Evolutionary conservation across 64 coral and sea anemone genomes (phyloP), one percentile per base, ranked within the genome.

Genomic region (Orbicella faveolata): DNA sequence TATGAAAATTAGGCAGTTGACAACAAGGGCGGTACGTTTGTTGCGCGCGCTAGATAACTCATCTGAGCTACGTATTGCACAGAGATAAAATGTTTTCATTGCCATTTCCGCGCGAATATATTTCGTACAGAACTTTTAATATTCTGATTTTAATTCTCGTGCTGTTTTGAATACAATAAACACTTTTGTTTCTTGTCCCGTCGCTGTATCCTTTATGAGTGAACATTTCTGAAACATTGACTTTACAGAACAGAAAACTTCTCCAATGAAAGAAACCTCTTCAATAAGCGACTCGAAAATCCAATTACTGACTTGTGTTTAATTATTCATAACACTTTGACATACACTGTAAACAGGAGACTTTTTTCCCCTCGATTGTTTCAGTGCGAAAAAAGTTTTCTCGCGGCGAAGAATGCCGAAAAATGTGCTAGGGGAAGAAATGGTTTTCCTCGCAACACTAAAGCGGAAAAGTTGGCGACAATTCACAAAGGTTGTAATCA

Each of bases 1-100:
- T 67, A 72, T 84, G 82, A 37, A 84, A 84, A 72, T 84, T 69
- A 84, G 34, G 82, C 34, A 83, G 61, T 84, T 84, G 63, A 84
- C 63, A 52, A 70, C 36, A 15, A 44, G 39, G 82, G 63, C 39
- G 81, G 82, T 70, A 0, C 57, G 26, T 63, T 81, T 30, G 54
- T 63, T 34, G 26, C 79, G 14, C 1, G 14, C 0, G 4, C 54
- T 16, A 81, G 78, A 84, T 70, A 84, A 72, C 63, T 41, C 52
- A 72, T 84, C 21, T 17, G 41, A 67, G 3, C 36, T 20, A 48
- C 36, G 16, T 36, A 69, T 72, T 44, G 23, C 2, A 69, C 9
- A 2, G 36, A 10, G 65, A 13, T 52, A 37, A 70, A 12, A 72
- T 25, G 19, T 69, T 52, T 52, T 48, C 17, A 33, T n/a, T 63